Conservation (phyloP, 2,113 vertebrate genomes). For the Oreochromis aureus region DNA sequence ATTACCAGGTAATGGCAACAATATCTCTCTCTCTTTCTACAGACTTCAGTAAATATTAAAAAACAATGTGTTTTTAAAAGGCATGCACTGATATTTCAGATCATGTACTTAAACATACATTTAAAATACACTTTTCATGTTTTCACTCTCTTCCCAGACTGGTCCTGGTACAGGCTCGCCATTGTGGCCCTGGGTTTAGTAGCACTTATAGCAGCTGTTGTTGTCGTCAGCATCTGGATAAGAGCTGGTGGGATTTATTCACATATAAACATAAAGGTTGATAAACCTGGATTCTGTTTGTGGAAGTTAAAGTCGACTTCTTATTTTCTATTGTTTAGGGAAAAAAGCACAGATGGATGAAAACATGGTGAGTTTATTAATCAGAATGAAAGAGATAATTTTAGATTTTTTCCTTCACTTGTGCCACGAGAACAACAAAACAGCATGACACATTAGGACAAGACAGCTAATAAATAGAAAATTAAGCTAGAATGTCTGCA, state of each 20-base stretch:
- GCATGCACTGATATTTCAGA: not conserved
- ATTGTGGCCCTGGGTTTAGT: not conserved
- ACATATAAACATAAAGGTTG: not conserved
- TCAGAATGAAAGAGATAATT: not conserved
- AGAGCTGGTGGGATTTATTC: not conserved
- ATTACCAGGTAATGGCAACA: not conserved
- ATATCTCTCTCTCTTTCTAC: not conserved
- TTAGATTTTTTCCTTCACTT: not conserved
- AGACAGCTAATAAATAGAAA: not conserved
- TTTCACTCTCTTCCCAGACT: not conserved
- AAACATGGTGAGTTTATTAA: not conserved
- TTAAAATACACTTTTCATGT: not conserved
- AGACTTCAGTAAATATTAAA: not conserved
- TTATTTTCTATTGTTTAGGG: not conserved
- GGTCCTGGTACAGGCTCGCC: not conserved
- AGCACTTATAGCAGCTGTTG: not conserved
- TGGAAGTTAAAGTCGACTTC: not conserved
- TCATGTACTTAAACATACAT: not conserved
- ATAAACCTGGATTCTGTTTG: not conserved
- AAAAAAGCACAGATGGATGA: not conserved
- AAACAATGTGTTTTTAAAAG: not conserved
- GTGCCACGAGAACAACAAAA: not conserved
- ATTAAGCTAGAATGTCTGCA: not conserved
- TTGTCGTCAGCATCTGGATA: not conserved
- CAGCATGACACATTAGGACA: not conserved